phyloP scores from a whole-genome alignment of 2,113 vertebrate species.

The Ptychochromis oligacanthus region DNA sequence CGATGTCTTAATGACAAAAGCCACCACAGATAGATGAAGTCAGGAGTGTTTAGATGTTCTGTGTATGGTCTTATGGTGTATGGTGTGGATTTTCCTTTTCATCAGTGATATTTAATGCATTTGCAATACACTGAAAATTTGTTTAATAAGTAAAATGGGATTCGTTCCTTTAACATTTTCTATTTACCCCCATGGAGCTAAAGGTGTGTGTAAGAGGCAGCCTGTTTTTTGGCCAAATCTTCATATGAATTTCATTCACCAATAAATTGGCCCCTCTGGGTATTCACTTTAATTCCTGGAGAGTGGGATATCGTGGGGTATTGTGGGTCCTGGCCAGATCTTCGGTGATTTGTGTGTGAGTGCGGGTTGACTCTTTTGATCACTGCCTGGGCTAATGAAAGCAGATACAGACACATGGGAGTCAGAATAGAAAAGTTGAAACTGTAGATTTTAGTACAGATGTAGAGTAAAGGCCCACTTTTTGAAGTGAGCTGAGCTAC shows the following conservation, averaged over 20 bases:
- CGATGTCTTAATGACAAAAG: not conserved
- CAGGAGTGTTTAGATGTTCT: not conserved
- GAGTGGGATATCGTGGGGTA: constrained; percentile 57
- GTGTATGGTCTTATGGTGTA: not conserved
- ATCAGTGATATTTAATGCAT: not conserved
- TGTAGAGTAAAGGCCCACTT: not conserved
- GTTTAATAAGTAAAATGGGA: not conserved
- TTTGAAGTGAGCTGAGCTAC: constrained; percentile 31
- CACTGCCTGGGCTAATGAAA: constrained; percentile 67
- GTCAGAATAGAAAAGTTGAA: constrained; percentile 30
- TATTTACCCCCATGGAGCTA: constrained; percentile 36
- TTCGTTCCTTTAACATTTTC: constrained; percentile 18
- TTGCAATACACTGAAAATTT: not conserved
- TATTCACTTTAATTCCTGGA: constrained; percentile 70
- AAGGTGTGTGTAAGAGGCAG: constrained; percentile 49
- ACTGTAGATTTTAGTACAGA: constrained; percentile 27
- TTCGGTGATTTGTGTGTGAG: constrained; percentile 57
- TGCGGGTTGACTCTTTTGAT: constrained; percentile 71
- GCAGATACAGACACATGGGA: constrained; percentile 54
- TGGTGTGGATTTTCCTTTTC: not conserved
- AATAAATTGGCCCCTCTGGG: constrained; percentile 83
- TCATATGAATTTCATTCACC: constrained; percentile 75
- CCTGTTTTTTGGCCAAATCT: constrained; percentile 57
- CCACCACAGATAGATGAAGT: not conserved
- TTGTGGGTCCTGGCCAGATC: constrained; percentile 56